These are phyloP conservation scores for Scaptomyza montana DNA, from an alignment of 1,140 invertebrate species.

Conservation along the genomic window DNA sequence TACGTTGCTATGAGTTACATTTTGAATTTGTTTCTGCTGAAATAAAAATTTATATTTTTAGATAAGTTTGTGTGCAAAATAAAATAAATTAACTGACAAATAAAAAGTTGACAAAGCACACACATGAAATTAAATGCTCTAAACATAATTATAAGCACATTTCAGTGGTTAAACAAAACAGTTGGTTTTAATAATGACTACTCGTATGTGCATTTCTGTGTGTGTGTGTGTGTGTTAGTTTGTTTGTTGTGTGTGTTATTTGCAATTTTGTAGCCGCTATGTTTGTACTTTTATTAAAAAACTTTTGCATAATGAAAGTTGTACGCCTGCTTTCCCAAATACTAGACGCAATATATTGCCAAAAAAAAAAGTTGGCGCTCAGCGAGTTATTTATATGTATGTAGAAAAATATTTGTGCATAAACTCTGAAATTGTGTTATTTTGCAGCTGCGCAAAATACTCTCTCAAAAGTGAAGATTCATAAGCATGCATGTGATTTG, in stretches of 20 bases:
- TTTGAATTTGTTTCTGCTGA: neutral
- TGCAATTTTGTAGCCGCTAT: constrained; percentile 37
- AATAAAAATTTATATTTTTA: constrained; percentile 1
- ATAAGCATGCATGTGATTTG: too few relatives aligned
- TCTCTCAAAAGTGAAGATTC: neutral
- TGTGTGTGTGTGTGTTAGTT: constrained; percentile 10
- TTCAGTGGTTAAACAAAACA: constrained; percentile 48
- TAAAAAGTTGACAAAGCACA: constrained; percentile 31
- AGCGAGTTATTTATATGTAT: constrained; percentile 65
- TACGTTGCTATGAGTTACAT: constrained; percentile 26
- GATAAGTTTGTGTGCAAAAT: constrained; percentile 24
- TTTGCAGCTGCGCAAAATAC: constrained; percentile 17
- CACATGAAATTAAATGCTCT: constrained; percentile 17
- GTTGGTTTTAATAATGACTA: constrained; percentile 60
- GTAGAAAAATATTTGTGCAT: constrained; percentile 59
- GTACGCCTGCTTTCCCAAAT: constrained; percentile 65
- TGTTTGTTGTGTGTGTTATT: constrained; percentile 9
- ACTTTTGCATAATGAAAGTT: constrained; percentile 81
- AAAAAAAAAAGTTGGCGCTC: constrained; percentile 50
- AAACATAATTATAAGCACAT: constrained; percentile 35
- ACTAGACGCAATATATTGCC: constrained; percentile 63
- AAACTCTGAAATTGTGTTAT: constrained; percentile 56
- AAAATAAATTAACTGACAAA: constrained; percentile 67
- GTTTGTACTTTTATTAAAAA: constrained; percentile 80
- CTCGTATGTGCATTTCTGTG: constrained; percentile 17